Evolutionary conservation across 2,888 invertebrate species (phyloP).

Genomic region (Oxytorus armatus): DNA sequence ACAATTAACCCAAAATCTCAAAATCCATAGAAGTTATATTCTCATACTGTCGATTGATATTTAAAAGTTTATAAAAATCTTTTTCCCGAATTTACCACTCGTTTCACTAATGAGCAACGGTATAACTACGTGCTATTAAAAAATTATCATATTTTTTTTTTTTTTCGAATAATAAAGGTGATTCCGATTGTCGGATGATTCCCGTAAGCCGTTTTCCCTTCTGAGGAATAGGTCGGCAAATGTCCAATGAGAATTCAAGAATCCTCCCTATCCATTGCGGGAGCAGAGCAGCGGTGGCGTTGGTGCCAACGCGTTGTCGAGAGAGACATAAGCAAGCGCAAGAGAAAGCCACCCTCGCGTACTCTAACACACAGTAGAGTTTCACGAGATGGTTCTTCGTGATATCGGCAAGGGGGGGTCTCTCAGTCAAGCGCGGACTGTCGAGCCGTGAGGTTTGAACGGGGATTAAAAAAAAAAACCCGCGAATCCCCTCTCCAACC

Average conservation of each 20-base stretch:
- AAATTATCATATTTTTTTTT: no score
- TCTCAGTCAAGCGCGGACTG: slow-evolving; percentile 75
- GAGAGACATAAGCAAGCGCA: neutral
- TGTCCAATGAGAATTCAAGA: slow-evolving; percentile 56
- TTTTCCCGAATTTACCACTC: no score
- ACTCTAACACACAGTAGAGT: slow-evolving; percentile 23
- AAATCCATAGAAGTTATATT: no score
- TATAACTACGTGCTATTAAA: no score
- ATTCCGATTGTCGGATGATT: slow-evolving; percentile 26
- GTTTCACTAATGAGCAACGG: no score
- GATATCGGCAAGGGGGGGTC: slow-evolving; percentile 59
- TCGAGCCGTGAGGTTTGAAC: slow-evolving; percentile 64
- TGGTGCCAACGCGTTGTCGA: slow-evolving; percentile 10
- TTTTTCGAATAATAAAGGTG: neutral
- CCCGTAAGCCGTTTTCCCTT: neutral
- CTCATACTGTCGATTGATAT: no score
- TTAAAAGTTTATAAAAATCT: no score
- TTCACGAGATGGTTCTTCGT: slow-evolving; percentile 45
- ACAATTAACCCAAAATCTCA: no score
- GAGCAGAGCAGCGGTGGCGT: slow-evolving; percentile 23
- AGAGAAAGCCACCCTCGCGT: slow-evolving; percentile 46
- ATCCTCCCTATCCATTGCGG: slow-evolving; percentile 39
- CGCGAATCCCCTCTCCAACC: no score
- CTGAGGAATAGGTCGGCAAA: slow-evolving; percentile 2
- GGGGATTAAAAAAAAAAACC: slow-evolving; percentile 2